Conservation (phyloP, 2,113 vertebrate genomes). For the Artemisiospiza belli region DNA sequence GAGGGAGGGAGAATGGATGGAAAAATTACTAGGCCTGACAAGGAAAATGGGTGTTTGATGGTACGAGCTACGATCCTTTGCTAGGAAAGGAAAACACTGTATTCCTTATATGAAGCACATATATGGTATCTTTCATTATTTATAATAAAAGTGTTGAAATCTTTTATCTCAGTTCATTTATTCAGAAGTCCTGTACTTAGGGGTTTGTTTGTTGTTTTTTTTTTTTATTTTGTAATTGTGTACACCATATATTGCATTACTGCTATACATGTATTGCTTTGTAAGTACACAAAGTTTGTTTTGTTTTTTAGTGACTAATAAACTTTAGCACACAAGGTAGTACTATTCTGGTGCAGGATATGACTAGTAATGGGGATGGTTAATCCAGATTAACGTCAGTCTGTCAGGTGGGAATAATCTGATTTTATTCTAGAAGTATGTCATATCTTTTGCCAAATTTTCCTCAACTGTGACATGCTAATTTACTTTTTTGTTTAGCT, state of each 20-base stretch:
- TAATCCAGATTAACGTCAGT: constrained; percentile 21
- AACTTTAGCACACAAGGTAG: constrained; percentile 57
- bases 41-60: constrained; percentile 71
- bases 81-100: constrained; percentile 80
- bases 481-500: constrained; percentile 74
- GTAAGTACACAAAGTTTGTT: constrained; percentile 71
- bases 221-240: constrained; percentile 73
- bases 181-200: constrained; percentile 71
- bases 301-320: constrained; percentile 59
- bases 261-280: constrained; percentile 76
- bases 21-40: constrained; percentile 47
- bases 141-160: constrained; percentile 80
- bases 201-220: neutral
- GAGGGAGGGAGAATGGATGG: neutral
- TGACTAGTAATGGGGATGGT: constrained; percentile 43
- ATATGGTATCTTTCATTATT: constrained; percentile 77
- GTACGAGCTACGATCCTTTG: constrained; percentile 65
- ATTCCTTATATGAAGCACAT: constrained; percentile 80
- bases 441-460: constrained; percentile 72
- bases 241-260: constrained; percentile 76
- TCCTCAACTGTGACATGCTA: constrained; percentile 75
- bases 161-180: constrained; percentile 77
- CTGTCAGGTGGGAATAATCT: constrained; percentile 49
- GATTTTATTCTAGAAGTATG: constrained; percentile 50
- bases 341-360: constrained; percentile 59